Conservation (phyloP, 2,888 invertebrate genomes). For the Dicyrtoma fusca region DNA sequence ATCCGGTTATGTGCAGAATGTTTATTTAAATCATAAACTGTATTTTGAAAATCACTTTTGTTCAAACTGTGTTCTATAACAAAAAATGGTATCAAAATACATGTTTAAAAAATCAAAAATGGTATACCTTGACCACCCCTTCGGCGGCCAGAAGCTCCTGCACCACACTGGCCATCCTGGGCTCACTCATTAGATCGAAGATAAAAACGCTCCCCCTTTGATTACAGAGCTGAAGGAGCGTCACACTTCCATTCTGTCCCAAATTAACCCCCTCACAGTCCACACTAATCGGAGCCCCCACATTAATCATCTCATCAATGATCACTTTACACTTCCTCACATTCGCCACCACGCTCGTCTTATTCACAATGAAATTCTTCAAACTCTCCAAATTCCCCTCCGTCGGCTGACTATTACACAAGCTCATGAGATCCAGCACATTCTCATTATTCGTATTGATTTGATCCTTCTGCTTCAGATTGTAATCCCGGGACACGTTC, state of each 20-base stretch:
- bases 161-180: conserved; percentile 75
- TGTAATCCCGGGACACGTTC: conserved; percentile 70
- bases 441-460: conserved; percentile 37
- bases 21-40: too few relatives aligned
- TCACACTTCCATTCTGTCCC: conserved; percentile 81
- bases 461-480: conserved; percentile 30
- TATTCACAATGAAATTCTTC: conserved; percentile 40
- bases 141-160: conserved; percentile 64
- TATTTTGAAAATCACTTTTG: too few relatives aligned
- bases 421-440: conserved; percentile 39
- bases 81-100: not conserved
- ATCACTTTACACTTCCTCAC: conserved; percentile 47
- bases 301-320: conserved; percentile 72
- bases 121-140: conserved; percentile 75
- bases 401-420: conserved; percentile 23
- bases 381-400: conserved; percentile 45
- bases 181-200: conserved; percentile 84
- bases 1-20: too few relatives aligned
- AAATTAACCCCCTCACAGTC: conserved; percentile 94
- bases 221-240: conserved; percentile 75
- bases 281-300: conserved; percentile 62
- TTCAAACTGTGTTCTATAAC: too few relatives aligned
- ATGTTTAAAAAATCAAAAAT: not conserved
- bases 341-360: conserved; percentile 48
- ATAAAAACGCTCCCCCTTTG: conserved; percentile 80